A percentile compares a stretch with the other conserved stretches of the same genome.
phyloP scores from a whole-genome alignment of 2,888 invertebrate species.

The Hoplodrina blanda region DNA sequence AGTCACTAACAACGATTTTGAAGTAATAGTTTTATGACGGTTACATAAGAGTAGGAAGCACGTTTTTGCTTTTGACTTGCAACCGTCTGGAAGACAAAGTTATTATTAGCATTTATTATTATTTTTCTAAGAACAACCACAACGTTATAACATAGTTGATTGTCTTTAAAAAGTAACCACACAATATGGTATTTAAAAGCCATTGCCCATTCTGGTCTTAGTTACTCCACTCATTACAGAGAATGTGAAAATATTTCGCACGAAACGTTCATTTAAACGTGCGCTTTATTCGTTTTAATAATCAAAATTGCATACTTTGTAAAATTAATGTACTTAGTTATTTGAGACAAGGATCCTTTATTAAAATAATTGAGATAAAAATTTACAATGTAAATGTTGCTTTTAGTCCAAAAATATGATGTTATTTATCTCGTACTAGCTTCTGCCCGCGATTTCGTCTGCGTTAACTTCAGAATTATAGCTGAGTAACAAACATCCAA shows the following conservation, averaged over 20 bases:
- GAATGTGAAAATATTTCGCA: conserved; percentile 27
- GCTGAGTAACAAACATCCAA: no score
- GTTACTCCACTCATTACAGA: conserved; percentile 5
- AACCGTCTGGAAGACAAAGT: no score
- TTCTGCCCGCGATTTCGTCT: no score
- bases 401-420: neutral
- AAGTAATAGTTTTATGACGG: no score
- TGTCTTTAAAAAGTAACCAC: conserved; percentile 17
- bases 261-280: conserved; percentile 26
- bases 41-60: no score
- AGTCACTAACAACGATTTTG: no score
- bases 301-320: conserved; percentile 45
- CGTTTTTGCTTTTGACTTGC: no score
- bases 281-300: conserved; percentile 47
- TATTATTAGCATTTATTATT: no score
- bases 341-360: conserved; percentile 18
- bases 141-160: conserved; percentile 3
- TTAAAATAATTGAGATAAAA: conserved; percentile 6
- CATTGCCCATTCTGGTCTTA: conserved; percentile 3
- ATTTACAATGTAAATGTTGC: neutral
- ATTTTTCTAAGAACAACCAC: neutral
- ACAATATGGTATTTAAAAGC: conserved; percentile 5
- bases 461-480: no score
- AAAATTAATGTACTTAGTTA: conserved; percentile 33
- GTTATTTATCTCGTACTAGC: neutral